Evolutionary conservation across 2,113 vertebrate genomes (phyloP), one percentile per base, ranked within the genome.

Genomic region (Cyprinodon variegatus): DNA sequence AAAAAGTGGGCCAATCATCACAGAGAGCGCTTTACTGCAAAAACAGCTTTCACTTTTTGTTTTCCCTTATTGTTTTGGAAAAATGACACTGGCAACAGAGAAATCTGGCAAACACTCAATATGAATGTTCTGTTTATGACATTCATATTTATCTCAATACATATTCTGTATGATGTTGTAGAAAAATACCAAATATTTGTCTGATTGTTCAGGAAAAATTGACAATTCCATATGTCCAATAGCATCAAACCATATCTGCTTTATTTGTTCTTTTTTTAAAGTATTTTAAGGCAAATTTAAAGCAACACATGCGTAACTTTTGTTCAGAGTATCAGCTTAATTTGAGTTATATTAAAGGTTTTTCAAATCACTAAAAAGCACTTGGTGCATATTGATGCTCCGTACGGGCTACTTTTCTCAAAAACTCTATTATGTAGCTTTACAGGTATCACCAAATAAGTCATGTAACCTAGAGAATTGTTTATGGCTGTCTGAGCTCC

Each of bases 1-100:
- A 73, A 83, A 90, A 93, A 91, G 83, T 90, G 85, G 91, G 90
- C 86, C 93, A 93, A 84, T 79, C 83, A 89, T 86, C 89, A 89
- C 80, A 90, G 80, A 75, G 77, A 85, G 68, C 83, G 81, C 79
- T 90, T 91, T 90, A 89, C 86, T 77, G 79, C 80, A 91, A 89
- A 91, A 90, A 83, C 86, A 83, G 88, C 87, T 90, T 91, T 85
- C 46, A 73, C 65, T 65, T 88, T 86, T 89, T 65, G 17, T 11
- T 22, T 3, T 3, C 13, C 36, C 20, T 64, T n/a, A 57, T 9
- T 57, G n/a, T 83, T 86, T 87, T 53, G 76, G 73, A 59, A 84
- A 73, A 87, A 78, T 10, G n/a, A 72, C 75, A 68, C 61, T 41
- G 6, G 61, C 72, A 79, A 72, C 70, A 59, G 29, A 59, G 65